Conservation (phyloP, 1,140 invertebrate species). For the Monochamus saltuarius region DNA sequence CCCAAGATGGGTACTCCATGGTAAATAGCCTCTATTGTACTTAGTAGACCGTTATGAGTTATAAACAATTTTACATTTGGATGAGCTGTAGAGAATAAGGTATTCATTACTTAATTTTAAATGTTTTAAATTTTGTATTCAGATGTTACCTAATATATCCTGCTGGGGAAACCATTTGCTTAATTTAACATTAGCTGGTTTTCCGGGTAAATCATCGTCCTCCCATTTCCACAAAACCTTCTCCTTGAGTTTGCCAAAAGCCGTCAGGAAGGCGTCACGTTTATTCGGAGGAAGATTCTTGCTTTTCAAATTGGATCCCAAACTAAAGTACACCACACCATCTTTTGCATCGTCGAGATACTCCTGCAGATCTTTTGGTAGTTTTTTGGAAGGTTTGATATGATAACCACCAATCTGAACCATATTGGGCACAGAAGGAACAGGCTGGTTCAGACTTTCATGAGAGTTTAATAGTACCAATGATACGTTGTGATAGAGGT, state of each 20-base stretch:
- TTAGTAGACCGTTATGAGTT: constrained; percentile 33
- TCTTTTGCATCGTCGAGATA: constrained; percentile 60
- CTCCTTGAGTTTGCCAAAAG: constrained; percentile 57
- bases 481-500: constrained; percentile 56
- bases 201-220: constrained; percentile 49
- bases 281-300: constrained; percentile 52
- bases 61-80: constrained; percentile 33
- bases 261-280: constrained; percentile 53
- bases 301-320: constrained; percentile 62
- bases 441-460: constrained; percentile 55
- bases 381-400: constrained; percentile 45
- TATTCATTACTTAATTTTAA: too few relatives aligned
- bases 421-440: constrained; percentile 58
- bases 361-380: constrained; percentile 58
- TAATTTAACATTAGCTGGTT: constrained; percentile 29
- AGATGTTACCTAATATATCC: constrained; percentile 34
- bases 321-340: constrained; percentile 69
- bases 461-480: constrained; percentile 60
- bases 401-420: constrained; percentile 59
- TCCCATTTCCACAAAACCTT: constrained; percentile 68
- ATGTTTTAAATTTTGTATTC: too few relatives aligned
- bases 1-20: constrained; percentile 55
- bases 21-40: constrained; percentile 52
- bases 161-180: constrained; percentile 33
- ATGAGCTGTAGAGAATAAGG: constrained; percentile 23